phyloP scores from a whole-genome alignment of 92 coral and sea anemone species.

The Nematostella vectensis region DNA sequence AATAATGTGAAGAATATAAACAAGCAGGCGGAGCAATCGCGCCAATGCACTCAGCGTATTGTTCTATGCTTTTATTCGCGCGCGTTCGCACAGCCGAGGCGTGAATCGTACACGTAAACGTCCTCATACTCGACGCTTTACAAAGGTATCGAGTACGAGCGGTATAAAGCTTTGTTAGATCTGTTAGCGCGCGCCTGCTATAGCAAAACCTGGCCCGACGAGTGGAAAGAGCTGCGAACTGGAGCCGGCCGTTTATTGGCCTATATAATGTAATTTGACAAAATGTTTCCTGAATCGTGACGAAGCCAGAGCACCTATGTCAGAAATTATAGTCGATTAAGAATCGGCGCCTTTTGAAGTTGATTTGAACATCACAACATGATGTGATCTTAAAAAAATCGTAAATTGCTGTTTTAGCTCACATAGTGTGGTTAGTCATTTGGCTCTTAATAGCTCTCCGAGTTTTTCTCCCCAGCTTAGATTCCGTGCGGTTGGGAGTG shows the following conservation, averaged over 20 bases:
- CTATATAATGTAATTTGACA: slow-evolving; percentile 73
- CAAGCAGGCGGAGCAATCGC: slow-evolving; percentile 89
- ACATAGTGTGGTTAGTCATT: slow-evolving; percentile 3
- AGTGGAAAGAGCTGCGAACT: slow-evolving; percentile 35
- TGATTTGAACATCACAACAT: slow-evolving; percentile 49
- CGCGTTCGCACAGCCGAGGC: slow-evolving; percentile 51
- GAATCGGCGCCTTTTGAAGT: slow-evolving; percentile 78
- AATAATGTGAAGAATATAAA: slow-evolving; percentile 82
- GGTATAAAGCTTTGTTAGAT: slow-evolving; percentile 4
- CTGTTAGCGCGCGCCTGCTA: slow-evolving; percentile 16
- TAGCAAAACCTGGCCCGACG: slow-evolving; percentile 21
- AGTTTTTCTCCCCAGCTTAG: slow-evolving; percentile 3
- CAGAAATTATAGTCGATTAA: slow-evolving; percentile 85
- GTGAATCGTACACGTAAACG: slow-evolving; percentile 35
- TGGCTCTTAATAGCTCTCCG: neutral
- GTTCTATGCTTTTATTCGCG: slow-evolving; percentile 69
- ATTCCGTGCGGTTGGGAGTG: slow-evolving; percentile 3
- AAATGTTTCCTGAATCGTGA: slow-evolving; percentile 91
- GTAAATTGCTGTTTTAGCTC: slow-evolving; percentile 24
- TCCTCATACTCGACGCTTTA: slow-evolving; percentile 8
- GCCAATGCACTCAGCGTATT: slow-evolving; percentile 77
- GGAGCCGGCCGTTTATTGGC: slow-evolving; percentile 47
- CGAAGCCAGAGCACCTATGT: slow-evolving; percentile 58
- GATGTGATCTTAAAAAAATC: slow-evolving; percentile 40
- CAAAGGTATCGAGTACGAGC: slow-evolving; percentile 4